These are phyloP conservation scores for Perca flavescens DNA, from an alignment of 2,113 vertebrate species.

Conservation along the genomic window DNA sequence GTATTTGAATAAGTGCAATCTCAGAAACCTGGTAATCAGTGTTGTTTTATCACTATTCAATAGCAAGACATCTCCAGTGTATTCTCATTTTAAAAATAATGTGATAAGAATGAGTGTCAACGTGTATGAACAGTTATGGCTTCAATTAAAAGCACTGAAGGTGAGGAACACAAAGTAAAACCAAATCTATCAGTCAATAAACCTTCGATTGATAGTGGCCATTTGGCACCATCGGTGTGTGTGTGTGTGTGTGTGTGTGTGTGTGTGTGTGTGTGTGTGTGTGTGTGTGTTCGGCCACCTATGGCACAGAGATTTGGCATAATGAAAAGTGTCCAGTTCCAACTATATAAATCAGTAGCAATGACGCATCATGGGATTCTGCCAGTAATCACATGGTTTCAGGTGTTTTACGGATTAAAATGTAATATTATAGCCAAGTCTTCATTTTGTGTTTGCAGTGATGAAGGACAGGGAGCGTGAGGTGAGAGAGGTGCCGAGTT, in stretches of 20 bases:
- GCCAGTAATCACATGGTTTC: background rate
- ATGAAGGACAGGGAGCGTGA: background rate
- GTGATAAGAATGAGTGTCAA: background rate
- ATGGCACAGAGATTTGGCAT: conserved; percentile 30
- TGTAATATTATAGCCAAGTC: background rate
- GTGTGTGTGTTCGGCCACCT: background rate
- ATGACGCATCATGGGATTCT: conserved; percentile 9
- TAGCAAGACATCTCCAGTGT: conserved; percentile 51
- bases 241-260: background rate
- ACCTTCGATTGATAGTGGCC: background rate
- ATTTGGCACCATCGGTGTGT: conserved; percentile 1
- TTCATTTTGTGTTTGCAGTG: conserved; percentile 16
- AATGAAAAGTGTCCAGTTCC: conserved; percentile 1
- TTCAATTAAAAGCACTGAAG: background rate
- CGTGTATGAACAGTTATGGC: conserved; percentile 9
- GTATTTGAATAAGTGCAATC: conserved; percentile 38
- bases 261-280: background rate
- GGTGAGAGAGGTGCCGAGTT: conserved; percentile 3
- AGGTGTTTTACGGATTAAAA: conserved; percentile 7
- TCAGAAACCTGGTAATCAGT: background rate
- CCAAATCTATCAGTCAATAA: background rate
- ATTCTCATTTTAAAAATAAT: conserved; percentile 12
- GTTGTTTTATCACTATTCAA: conserved; percentile 3
- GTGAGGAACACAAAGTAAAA: conserved; percentile 5
- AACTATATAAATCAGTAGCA: background rate